These are phyloP conservation scores for Tetraodon nigroviridis DNA, from an alignment of 2,113 vertebrate species.

Conservation along the genomic window DNA sequence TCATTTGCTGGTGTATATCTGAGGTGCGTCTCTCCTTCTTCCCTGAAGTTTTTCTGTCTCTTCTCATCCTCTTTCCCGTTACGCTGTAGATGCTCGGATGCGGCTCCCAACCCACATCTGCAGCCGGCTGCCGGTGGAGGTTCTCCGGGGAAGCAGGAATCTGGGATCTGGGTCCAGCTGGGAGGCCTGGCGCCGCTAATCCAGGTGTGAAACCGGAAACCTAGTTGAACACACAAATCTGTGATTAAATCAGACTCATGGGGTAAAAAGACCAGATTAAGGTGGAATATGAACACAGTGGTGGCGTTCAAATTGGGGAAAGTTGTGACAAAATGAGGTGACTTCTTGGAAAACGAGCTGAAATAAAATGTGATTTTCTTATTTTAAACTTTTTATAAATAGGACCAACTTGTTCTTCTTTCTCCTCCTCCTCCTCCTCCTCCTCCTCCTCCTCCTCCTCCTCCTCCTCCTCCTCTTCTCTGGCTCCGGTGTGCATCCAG, in stretches of 20 bases:
- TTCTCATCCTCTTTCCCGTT: constrained; percentile 61
- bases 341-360: too few species aligned
- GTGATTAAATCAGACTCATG: too few species aligned
- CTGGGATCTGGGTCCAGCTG: too few species aligned
- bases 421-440: neutral
- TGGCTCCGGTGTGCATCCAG: constrained; percentile 10
- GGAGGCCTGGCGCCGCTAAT: too few species aligned
- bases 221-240: too few species aligned
- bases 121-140: constrained; percentile 50
- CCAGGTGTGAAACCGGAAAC: too few species aligned
- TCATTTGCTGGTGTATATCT: constrained; percentile 40
- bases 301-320: too few species aligned
- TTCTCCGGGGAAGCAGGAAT: too few species aligned
- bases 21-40: constrained; percentile 61
- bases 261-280: neutral
- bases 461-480: neutral
- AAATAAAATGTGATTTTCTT: too few species aligned
- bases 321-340: too few species aligned
- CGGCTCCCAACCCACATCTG: constrained; percentile 62
- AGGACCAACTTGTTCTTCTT: too few species aligned
- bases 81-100: constrained; percentile 68
- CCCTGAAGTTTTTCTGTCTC: constrained; percentile 67
- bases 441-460: constrained; percentile 1
- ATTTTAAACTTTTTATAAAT: too few species aligned
- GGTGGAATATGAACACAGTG: constrained; percentile 6